These are phyloP conservation scores for Callosobruchus maculatus DNA, from an alignment of 2,888 invertebrate species.

Conservation along the genomic window DNA sequence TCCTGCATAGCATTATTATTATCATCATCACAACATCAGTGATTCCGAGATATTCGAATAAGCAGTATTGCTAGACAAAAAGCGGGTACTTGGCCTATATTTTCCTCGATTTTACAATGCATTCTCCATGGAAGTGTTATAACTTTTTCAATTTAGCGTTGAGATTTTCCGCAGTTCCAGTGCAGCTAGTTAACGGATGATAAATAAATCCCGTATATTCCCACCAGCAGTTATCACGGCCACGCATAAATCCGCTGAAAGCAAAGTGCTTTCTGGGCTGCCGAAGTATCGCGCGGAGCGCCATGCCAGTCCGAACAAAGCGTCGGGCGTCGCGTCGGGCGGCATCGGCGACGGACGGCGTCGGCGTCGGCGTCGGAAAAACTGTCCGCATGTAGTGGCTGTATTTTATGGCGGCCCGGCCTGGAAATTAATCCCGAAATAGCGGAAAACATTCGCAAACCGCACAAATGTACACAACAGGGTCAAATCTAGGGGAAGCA, in stretches of 20 bases:
- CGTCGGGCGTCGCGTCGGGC: not conserved
- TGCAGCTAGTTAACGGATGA: not conserved
- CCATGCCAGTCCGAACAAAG: not conserved
- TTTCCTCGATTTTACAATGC: not conserved
- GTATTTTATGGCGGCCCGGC: not conserved
- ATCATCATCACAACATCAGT: no score
- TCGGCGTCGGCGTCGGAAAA: not conserved
- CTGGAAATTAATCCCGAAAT: not conserved
- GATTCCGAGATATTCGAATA: no score
- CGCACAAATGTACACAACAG: not conserved
- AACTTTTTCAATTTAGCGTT: not conserved
- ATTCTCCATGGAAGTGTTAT: not conserved
- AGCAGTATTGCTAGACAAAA: no score
- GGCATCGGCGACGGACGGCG: not conserved
- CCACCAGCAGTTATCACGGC: not conserved
- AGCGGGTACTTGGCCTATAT: no score
- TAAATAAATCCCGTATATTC: not conserved
- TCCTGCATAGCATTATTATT: no score
- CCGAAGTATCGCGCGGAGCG: not conserved
- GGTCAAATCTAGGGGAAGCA: not conserved
- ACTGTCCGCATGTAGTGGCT: not conserved
- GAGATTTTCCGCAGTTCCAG: not conserved
- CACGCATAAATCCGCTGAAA: not conserved
- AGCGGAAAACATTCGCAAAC: not conserved
- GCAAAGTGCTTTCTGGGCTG: not conserved